Conservation (phyloP, 1,140 invertebrate species). For the Papilio machaon region DNA sequence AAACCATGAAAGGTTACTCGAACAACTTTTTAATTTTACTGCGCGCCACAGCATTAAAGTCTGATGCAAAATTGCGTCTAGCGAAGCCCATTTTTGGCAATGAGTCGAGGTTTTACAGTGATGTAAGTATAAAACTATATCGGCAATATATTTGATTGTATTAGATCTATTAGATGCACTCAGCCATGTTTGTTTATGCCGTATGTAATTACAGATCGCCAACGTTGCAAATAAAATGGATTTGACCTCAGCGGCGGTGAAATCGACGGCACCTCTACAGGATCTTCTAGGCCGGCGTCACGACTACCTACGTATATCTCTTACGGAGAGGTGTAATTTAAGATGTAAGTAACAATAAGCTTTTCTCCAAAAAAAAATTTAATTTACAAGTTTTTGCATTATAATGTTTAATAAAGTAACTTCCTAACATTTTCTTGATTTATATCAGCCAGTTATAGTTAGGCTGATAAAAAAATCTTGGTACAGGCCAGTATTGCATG, state of each 20-base stretch:
- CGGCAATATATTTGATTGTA: neutral
- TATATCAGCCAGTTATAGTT: too few relatives aligned
- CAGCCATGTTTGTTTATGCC: neutral
- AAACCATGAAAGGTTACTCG: conserved; percentile 31
- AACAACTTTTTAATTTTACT: conserved; percentile 18
- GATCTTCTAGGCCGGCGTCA: conserved; percentile 95
- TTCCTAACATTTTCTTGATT: too few relatives aligned
- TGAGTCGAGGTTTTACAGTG: conserved; percentile 30
- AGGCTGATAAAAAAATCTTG: neutral
- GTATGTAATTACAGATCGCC: conserved; percentile 20
- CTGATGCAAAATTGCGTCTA: conserved; percentile 16
- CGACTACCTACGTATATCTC: conserved; percentile 96
- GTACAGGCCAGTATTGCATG: conserved; percentile 92
- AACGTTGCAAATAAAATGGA: conserved; percentile 85
- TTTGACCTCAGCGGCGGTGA: conserved; percentile 79
- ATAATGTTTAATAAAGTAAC: too few relatives aligned
- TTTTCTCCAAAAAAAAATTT: neutral
- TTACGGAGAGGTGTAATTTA: conserved; percentile 98
- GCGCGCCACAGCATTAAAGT: conserved; percentile 7
- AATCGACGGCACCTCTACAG: conserved; percentile 82
- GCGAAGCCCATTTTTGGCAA: neutral
- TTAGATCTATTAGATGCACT: neutral
- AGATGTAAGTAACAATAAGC: conserved; percentile 85
- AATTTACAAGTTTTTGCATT: neutral
- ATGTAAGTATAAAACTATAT: conserved; percentile 23